Percentiles rank a stretch among this genome's conserved stretches.
Conservation (phyloP, 2,888 invertebrate species). For the Pyrochroa serraticornis region DNA sequence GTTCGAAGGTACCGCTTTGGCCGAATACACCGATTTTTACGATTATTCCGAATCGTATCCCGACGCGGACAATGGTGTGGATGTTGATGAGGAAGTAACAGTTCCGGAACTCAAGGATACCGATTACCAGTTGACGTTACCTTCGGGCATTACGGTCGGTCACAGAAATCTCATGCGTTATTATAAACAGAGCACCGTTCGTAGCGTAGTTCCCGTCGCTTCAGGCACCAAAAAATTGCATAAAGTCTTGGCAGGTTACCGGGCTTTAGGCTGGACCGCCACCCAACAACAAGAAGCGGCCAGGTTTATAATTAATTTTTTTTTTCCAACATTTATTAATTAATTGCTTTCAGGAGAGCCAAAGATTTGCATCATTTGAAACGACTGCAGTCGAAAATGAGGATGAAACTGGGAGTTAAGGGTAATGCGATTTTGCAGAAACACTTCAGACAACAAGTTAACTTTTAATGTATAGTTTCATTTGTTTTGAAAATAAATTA, state of each 20-base stretch:
- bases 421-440: constrained; percentile 83
- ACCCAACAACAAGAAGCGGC: constrained; percentile 79
- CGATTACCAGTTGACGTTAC: constrained; percentile 87
- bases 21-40: constrained; percentile 94
- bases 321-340: constrained; percentile 1
- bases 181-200: constrained; percentile 83
- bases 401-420: constrained; percentile 76
- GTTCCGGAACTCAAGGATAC: constrained; percentile 75
- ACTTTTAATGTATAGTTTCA: too few relatives aligned
- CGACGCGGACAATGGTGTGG: constrained; percentile 65
- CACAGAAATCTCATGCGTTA: constrained; percentile 91
- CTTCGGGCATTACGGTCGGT: constrained; percentile 92
- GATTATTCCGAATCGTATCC: constrained; percentile 86
- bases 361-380: constrained; percentile 87
- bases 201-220: constrained; percentile 63
- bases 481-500: too few relatives aligned
- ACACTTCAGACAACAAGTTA: constrained; percentile 81
- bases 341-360: constrained; percentile 73
- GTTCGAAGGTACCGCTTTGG: constrained; percentile 85
- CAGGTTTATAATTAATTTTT: constrained; percentile 35
- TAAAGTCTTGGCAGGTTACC: constrained; percentile 77
- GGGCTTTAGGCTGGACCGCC: constrained; percentile 88
- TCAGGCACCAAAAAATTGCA: constrained; percentile 73
- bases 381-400: constrained; percentile 76
- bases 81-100: constrained; percentile 70